phyloP scores from a whole-genome alignment of 1,140 invertebrate genomes.

The Bombus huntii region DNA sequence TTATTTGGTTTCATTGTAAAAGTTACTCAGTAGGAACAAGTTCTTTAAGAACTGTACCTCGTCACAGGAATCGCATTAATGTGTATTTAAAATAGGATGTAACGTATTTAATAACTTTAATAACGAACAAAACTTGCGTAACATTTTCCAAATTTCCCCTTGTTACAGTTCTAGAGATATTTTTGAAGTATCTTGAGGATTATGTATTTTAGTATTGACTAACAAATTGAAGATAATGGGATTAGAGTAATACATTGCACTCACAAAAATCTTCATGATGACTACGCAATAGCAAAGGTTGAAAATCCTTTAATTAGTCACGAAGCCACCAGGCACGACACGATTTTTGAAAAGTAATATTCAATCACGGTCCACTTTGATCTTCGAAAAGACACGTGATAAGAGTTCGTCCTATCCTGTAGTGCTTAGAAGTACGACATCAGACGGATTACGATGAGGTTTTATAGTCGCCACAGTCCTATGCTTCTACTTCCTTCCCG shows the following conservation, averaged over 20 bases:
- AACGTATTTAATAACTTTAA: background rate
- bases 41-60: background rate
- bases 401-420: conserved; percentile 42
- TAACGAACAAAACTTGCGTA: background rate
- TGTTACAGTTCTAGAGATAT: background rate
- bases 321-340: background rate
- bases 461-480: conserved; percentile 64
- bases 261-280: conserved; percentile 65
- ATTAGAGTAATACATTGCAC: conserved; percentile 17
- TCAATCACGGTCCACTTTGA: conserved; percentile 11
- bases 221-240: background rate
- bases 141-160: background rate
- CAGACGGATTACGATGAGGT: conserved; percentile 52
- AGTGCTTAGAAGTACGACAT: conserved; percentile 35
- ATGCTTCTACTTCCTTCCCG: conserved; percentile 55
- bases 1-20: background rate
- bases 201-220: background rate
- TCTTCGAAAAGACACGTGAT: conserved; percentile 22
- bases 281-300: background rate
- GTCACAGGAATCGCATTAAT: background rate
- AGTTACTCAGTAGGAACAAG: background rate
- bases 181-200: too few relatives aligned
- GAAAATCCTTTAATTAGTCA: background rate
- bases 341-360: conserved; percentile 1
- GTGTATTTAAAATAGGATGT: background rate